Evolutionary conservation across 2,888 invertebrate genomes (phyloP).

Genomic region (Agonopterix arenella): DNA sequence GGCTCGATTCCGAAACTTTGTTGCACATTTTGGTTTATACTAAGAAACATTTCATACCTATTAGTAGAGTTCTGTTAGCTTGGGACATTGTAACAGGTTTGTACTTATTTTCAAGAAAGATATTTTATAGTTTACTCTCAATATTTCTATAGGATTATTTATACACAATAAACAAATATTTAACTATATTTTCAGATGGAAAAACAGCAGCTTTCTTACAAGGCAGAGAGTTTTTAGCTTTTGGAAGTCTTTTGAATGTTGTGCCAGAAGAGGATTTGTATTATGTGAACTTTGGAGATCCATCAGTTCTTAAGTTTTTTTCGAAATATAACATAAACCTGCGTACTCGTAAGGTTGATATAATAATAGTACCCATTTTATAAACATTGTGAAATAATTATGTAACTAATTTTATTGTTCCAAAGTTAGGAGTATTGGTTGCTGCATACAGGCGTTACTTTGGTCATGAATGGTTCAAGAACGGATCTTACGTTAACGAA

Average conservation of each 20-base stretch:
- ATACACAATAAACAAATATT: not conserved
- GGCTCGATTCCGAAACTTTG: slow-evolving; percentile 57
- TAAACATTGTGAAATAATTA: no score
- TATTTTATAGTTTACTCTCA: no score
- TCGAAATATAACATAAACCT: slow-evolving; percentile 35
- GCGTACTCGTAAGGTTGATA: slow-evolving; percentile 48
- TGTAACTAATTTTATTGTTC: slow-evolving; percentile 7
- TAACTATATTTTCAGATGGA: slow-evolving; percentile 41
- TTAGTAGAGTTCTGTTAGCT: slow-evolving; percentile 45
- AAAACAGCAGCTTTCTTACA: slow-evolving; percentile 62
- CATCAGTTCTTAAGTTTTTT: slow-evolving; percentile 53
- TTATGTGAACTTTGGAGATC: slow-evolving; percentile 59
- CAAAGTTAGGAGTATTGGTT: slow-evolving; percentile 53
- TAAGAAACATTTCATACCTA: slow-evolving; percentile 50
- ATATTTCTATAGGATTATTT: not conserved
- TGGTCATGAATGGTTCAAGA: slow-evolving; percentile 48
- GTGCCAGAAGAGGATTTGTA: slow-evolving; percentile 68
- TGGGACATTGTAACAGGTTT: slow-evolving; percentile 68
- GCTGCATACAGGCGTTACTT: slow-evolving; percentile 58
- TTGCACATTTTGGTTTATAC: slow-evolving; percentile 51
- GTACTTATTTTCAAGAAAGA: not conserved
- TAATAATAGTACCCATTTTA: no score
- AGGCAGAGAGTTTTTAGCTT: slow-evolving; percentile 56
- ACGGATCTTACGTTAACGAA: slow-evolving; percentile 48
- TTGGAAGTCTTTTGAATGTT: slow-evolving; percentile 47